phyloP scores from a whole-genome alignment of 2,113 vertebrate genomes.

The Dinomys branickii region DNA sequence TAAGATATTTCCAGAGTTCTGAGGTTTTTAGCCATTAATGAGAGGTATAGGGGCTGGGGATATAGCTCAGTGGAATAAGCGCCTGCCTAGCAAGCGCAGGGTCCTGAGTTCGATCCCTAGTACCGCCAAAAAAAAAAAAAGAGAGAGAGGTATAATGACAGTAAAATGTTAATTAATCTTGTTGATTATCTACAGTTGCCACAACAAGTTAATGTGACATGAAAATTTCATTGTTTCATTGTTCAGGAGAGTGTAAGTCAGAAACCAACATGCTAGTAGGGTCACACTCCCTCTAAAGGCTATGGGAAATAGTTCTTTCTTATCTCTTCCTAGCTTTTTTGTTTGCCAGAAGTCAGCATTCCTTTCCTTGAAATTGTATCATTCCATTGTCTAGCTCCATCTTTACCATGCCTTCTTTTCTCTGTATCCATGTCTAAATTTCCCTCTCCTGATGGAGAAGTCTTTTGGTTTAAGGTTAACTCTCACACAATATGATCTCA shows the following conservation, averaged over 20 bases:
- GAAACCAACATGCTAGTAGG: neutral
- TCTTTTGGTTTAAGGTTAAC: neutral
- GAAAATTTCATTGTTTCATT: neutral
- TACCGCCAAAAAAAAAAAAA: no score
- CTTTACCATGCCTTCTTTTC: neutral
- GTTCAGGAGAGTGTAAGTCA: neutral
- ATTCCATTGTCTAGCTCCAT: neutral
- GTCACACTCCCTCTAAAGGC: neutral
- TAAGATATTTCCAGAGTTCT: neutral
- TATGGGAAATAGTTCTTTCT: neutral
- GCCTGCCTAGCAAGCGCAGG: no score
- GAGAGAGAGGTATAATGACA: neutral
- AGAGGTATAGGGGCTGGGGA: no score
- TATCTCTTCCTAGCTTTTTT: neutral
- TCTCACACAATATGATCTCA: neutral
- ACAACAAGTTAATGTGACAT: neutral
- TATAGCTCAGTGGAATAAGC: no score
- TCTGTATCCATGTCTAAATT: neutral
- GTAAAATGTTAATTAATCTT: neutral
- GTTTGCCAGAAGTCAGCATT: neutral
- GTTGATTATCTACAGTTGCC: neutral
- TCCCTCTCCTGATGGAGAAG: neutral
- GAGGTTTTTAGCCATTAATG: neutral
- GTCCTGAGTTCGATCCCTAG: no score
- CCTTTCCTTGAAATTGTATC: neutral